These are phyloP conservation scores for Ctenosaura bakeri DNA, from an alignment of 2,797 vertebrate genomes.

Conservation along the genomic window DNA sequence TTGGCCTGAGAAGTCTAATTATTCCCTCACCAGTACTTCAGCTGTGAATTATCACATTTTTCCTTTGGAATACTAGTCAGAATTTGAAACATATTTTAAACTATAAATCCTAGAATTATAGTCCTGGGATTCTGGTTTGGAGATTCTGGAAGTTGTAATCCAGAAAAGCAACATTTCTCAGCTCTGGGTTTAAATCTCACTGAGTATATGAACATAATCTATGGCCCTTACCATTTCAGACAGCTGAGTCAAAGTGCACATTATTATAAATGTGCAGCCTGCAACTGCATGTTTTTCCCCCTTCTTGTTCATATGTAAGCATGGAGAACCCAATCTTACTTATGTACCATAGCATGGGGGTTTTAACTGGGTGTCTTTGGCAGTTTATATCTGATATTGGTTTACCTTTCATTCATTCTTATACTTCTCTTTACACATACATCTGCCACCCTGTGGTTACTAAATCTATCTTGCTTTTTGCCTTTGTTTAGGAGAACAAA, in stretches of 20 bases:
- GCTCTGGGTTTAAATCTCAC: neutral
- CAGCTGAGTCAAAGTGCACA: neutral
- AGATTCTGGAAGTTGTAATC: too few species aligned
- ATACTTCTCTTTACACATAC: neutral
- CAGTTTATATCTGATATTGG: too few species aligned
- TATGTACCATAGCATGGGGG: too few species aligned
- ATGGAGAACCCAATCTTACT: neutral
- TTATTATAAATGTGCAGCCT: neutral
- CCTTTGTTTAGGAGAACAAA: neutral
- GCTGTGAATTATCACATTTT: neutral
- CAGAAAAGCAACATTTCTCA: too few species aligned
- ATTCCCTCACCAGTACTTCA: neutral
- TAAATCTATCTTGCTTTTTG: neutral
- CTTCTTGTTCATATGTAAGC: neutral
- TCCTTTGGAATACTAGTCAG: neutral
- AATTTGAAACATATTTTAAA: too few species aligned
- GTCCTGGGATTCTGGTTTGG: too few species aligned
- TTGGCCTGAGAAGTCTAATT: neutral
- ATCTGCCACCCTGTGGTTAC: neutral
- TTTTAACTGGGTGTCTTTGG: too few species aligned
- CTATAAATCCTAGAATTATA: too few species aligned
- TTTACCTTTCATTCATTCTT: neutral
- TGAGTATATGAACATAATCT: neutral
- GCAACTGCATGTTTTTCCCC: too few species aligned
- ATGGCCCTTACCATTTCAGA: neutral